Evolutionary conservation across 2,888 invertebrate species (phyloP), one percentile per base, ranked within the genome.

Genomic region (Conomelus anceps): DNA sequence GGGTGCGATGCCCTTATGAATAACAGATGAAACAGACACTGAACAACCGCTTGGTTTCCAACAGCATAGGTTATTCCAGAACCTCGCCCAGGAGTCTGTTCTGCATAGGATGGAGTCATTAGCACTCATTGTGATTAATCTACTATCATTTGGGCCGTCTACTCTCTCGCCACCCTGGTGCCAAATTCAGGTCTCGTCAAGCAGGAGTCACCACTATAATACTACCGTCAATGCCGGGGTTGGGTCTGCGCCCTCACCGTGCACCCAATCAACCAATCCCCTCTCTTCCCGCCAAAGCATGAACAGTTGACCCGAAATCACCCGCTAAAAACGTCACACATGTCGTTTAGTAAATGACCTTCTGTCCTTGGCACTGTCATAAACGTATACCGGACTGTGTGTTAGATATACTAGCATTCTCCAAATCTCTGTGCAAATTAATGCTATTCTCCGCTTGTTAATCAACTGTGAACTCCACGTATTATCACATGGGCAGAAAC

Each of bases 121-220:
- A 86, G 29, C 86, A 86, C 26, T 86, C 86, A 86, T 86, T 86
- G 86, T 26, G 86, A 86, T 86, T 86, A 86, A 86, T 86, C 86
- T 86, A 29, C 86, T 86, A 86, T 86, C 86, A 86, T 86, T 86
- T 86, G 63, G 3, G n/a, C 63, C 63, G n/a, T 3, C 63, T 63
- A 20, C 26, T 7, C 26, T 11, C 26, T 7, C 26, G 6, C 26
- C 4, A 26, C 26, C 26, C 13, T 63, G 63, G n/a, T 63, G 63
- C 63, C 63, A 63, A 63, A 63, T 63, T 63, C 63, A 63, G 63
- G 63, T n/a, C 63, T n/a, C n/a, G 63, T 63, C 63, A 63, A 63
- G 63, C 63, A 63, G 63, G 3, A 63, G 63, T 63, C 63, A 63
- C 63, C 63, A n/a, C 63, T 63, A n/a, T 63, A 63, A 63, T 63